Percentiles rank a stretch among this genome's conserved stretches.
These are phyloP conservation scores for Chloroclysta siterata DNA, from an alignment of 2,888 invertebrate genomes.

Conservation along the genomic window DNA sequence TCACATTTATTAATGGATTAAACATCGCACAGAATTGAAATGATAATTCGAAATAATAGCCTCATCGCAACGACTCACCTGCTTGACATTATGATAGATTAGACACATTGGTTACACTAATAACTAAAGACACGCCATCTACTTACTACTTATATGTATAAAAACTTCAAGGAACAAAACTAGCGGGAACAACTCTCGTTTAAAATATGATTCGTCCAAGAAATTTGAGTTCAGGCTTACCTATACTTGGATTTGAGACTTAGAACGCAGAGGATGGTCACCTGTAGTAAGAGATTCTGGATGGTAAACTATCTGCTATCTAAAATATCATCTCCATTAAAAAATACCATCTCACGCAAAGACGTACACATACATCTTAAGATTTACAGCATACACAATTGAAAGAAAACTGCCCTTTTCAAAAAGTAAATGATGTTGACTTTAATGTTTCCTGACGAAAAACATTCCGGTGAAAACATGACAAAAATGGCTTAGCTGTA, in stretches of 20 bases:
- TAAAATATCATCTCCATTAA: not conserved
- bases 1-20: constrained; percentile 2
- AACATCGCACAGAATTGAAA: constrained; percentile 61
- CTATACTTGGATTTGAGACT: not conserved
- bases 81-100: constrained; percentile 82
- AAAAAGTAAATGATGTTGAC: constrained; percentile 28
- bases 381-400: not conserved
- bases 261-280: not conserved
- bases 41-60: constrained; percentile 72
- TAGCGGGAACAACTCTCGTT: not conserved
- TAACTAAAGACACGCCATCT: constrained; percentile 77
- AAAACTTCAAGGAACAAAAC: constrained; percentile 39
- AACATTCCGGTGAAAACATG: constrained; percentile 44
- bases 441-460: constrained; percentile 38
- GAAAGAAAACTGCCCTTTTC: constrained; percentile 23
- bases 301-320: not conserved
- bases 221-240: not conserved
- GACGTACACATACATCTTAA: not conserved
- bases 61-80: constrained; percentile 62
- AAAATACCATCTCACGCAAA: not conserved
- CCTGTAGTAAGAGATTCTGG: not conserved
- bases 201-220: not conserved
- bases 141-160: constrained; percentile 69
- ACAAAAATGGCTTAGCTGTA: constrained; percentile 40
- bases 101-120: constrained; percentile 71